phyloP scores from a whole-genome alignment of 2,797 vertebrate genomes.

The Antennarius maculatus region DNA sequence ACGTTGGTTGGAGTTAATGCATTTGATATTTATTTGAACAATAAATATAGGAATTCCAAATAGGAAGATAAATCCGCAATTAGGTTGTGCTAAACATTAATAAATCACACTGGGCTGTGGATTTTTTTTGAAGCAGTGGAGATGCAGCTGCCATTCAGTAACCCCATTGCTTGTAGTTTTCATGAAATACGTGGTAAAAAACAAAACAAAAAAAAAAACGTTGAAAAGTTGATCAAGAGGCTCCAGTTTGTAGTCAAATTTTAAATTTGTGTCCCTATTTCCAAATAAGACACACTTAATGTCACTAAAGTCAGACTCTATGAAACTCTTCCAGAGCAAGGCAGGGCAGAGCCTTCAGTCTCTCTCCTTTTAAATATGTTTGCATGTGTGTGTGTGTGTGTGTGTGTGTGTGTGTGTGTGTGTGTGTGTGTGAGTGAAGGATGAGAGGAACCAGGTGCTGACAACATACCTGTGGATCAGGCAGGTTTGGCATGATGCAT shows the following conservation, averaged over 20 bases:
- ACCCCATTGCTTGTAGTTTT: too few species aligned
- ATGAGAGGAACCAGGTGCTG: slow-evolving; percentile 96
- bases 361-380: slow-evolving; percentile 1
- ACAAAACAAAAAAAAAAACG: too few species aligned
- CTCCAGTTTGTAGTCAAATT: too few species aligned
- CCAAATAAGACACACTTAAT: too few species aligned
- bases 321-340: too few species aligned
- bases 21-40: neutral
- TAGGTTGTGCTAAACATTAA: neutral
- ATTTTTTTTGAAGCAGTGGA: neutral
- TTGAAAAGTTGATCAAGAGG: too few species aligned
- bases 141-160: neutral
- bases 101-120: neutral
- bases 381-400: neutral
- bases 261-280: too few species aligned
- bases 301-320: too few species aligned
- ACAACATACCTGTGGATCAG: slow-evolving; percentile 97
- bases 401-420: slow-evolving; percentile 1
- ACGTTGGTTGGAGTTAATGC: too few species aligned
- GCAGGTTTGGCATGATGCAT: slow-evolving; percentile 92
- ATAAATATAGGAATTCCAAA: neutral
- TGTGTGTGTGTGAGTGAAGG: slow-evolving; percentile 74
- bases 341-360: neutral
- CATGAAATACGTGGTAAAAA: too few species aligned
- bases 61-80: neutral